Base-by-base conservation (phyloP, 2,888 invertebrate species). In the Choristoneura rosaceana region DNA sequence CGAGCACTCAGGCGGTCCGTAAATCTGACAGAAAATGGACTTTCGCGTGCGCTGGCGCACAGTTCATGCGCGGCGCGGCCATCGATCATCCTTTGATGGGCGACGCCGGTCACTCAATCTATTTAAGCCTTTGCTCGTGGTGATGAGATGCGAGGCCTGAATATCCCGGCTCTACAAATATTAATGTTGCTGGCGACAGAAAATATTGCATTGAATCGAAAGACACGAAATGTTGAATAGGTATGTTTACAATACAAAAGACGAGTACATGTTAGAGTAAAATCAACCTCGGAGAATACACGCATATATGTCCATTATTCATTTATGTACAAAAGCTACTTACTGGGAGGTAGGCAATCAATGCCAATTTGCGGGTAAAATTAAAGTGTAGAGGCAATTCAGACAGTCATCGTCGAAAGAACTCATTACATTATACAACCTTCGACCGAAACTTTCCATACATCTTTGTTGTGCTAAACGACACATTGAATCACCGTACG, bases 31-130 rank as follows among this genome's bases (percentile, higher is more conserved):
- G 73, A 73, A 73, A 73, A 69, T 68, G 68, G 50, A 69, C 71
- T 73, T 73, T 73, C 64, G 63, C 68, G 63, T 68, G 71, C 68
- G 62, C 71, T 33, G 50, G 62, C 66, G 61, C 66, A 55, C 55
- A 62, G 62, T 43, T 64, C 64, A 64, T 55, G 65, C 55, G 55
- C 65, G 41, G 65, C 55, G 65, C 17, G 55, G 50, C 81, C 78
- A 86, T 87, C 84, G 78, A 86, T 87, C 87, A 85, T 82, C 75
- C 80, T 82, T 82, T 83, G 82, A 81, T 83, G 80, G 78, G 77
- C 77, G 78, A 81, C 79, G 79, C 79, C 78, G 79, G 78, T 59
- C 73, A 63, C 58, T 45, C 62, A 68, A 60, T 73, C 73, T 69
- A 73, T 73, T 73, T 73, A 73, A 73, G 68, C 68, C 73, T 59